Percentiles rank a stretch among this genome's conserved stretches.
Evolutionary conservation across 2,797 vertebrate genomes (phyloP).

Genomic region (Melanitta fusca): DNA sequence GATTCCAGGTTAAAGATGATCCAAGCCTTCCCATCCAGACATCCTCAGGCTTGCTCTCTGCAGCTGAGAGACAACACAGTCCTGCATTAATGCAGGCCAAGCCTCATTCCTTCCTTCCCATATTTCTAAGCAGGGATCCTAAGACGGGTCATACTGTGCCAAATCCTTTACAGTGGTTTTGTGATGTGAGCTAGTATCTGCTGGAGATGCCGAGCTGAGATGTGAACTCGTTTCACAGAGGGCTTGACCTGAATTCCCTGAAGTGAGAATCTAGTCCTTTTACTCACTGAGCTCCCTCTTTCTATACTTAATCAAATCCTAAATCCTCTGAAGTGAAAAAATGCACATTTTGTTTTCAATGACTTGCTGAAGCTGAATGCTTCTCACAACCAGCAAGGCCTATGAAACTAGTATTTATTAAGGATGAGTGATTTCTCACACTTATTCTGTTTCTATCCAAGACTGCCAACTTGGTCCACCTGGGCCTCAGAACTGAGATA

Average conservation of each 20-base stretch:
- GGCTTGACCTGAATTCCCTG: constrained; percentile 81
- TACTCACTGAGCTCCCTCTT: constrained; percentile 72
- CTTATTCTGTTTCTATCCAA: constrained; percentile 79
- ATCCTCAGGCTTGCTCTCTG: constrained; percentile 18
- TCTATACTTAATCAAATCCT: constrained; percentile 82
- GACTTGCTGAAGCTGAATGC: constrained; percentile 78
- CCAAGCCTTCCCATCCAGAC: background rate
- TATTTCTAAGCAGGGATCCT: constrained; percentile 40
- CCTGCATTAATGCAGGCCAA: background rate
- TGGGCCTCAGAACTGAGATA: constrained; percentile 80
- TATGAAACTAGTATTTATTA: constrained; percentile 72
- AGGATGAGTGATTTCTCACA: constrained; percentile 85
- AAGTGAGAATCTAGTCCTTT: constrained; percentile 77
- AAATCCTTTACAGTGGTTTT: constrained; percentile 78
- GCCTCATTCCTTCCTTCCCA: background rate
- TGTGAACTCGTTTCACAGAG: constrained; percentile 73
- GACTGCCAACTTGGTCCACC: constrained; percentile 75
- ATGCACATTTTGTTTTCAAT: constrained; percentile 81
- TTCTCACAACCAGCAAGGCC: constrained; percentile 73
- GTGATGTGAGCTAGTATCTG: constrained; percentile 77
- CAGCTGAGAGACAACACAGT: background rate
- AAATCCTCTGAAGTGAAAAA: constrained; percentile 86
- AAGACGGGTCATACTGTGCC: constrained; percentile 56
- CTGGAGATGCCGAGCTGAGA: constrained; percentile 74
- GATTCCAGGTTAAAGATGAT: constrained; percentile 3